Percentiles rank a stretch among this genome's conserved stretches.
These are phyloP conservation scores for Zaprionus nigranus DNA, from an alignment of 1,140 invertebrate species.

Conservation along the genomic window DNA sequence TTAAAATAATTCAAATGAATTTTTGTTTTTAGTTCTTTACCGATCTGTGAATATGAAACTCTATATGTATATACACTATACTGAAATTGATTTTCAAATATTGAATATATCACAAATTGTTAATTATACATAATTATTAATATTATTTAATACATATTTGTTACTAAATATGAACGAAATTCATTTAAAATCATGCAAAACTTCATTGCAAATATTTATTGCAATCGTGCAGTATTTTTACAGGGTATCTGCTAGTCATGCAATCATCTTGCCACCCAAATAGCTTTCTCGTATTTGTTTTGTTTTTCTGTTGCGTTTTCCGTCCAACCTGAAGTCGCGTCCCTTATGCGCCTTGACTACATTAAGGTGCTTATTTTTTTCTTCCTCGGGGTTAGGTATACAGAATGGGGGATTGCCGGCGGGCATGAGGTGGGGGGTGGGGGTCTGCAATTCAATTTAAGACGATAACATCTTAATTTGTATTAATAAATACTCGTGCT, in stretches of 20 bases:
- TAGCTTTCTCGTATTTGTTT: conserved; percentile 15
- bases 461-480: conserved; percentile 81
- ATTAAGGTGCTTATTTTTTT: conserved; percentile 72
- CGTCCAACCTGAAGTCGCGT: conserved; percentile 14
- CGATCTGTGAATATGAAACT: too few species aligned
- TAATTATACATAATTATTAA: too few species aligned
- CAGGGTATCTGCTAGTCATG: conserved; percentile 8
- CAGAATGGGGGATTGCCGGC: not conserved
- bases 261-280: not conserved
- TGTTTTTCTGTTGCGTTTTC: conserved; percentile 32
- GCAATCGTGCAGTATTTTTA: not conserved
- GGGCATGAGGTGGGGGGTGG: not conserved
- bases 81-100: too few species aligned
- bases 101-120: too few species aligned
- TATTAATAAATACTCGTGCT: conserved; percentile 72
- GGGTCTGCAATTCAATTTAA: conserved; percentile 73
- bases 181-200: too few species aligned
- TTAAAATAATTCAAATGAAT: too few species aligned
- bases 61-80: too few species aligned
- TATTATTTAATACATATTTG: not conserved
- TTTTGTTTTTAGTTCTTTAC: too few species aligned
- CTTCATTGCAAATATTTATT: not conserved
- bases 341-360: conserved; percentile 52
- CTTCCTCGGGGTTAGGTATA: not conserved
- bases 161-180: not conserved